A percentile compares a stretch with the other conserved stretches of the same genome.
These are phyloP conservation scores for Drosophila anomelani DNA, from an alignment of 2,888 invertebrate genomes.

Conservation along the genomic window DNA sequence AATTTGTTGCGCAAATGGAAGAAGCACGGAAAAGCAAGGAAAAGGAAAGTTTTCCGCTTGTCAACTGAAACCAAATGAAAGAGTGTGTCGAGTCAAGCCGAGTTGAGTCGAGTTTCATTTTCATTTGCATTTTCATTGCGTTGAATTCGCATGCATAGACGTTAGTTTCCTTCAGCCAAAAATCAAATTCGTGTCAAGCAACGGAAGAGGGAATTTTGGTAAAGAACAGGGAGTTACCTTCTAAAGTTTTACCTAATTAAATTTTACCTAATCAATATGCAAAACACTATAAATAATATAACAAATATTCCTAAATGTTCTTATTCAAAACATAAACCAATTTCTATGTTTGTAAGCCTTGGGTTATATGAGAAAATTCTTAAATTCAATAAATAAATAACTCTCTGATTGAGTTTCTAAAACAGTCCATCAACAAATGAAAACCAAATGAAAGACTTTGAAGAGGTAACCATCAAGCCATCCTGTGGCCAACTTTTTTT, in stretches of 20 bases:
- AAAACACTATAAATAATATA: neutral
- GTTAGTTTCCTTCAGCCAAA: constrained; percentile 12
- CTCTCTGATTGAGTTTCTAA: neutral
- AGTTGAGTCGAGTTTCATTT: constrained; percentile 17
- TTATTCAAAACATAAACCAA: neutral
- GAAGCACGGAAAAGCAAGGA: constrained; percentile 32
- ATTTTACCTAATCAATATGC: too few species aligned
- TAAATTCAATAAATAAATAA: neutral
- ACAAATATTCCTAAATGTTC: neutral
- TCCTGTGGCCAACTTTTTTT: constrained; percentile 8
- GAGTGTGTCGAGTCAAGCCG: constrained; percentile 15
- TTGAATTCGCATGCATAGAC: constrained; percentile 26
- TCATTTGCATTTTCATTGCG: constrained; percentile 14
- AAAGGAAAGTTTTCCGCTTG: constrained; percentile 31
- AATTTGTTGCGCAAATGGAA: constrained; percentile 48
- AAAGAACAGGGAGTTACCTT: neutral
- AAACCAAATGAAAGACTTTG: constrained; percentile 4
- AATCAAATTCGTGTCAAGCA: constrained; percentile 32
- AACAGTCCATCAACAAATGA: constrained; percentile 4
- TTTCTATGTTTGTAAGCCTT: neutral
- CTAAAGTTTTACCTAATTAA: neutral
- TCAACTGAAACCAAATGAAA: constrained; percentile 40
- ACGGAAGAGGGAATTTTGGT: neutral
- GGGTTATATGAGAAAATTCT: too few species aligned
- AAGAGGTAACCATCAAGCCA: constrained; percentile 12